phyloP scores from a whole-genome alignment of 35 echinoderm and acorn worm genomes.

The Anneissia japonica region DNA sequence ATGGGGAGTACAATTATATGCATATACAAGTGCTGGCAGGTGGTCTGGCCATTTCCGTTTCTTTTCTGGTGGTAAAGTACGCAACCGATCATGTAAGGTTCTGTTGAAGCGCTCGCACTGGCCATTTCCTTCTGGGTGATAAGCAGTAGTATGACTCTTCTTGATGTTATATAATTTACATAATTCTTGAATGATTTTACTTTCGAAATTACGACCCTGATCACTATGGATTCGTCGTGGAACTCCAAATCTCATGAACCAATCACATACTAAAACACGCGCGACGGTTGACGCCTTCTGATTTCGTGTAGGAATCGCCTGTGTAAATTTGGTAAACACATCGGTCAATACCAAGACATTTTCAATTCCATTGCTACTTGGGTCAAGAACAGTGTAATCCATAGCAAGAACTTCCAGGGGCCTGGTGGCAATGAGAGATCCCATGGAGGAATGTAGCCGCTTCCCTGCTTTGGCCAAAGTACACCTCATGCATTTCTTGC shows the following conservation, averaged over 20 bases:
- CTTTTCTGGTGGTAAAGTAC: conserved; percentile 19
- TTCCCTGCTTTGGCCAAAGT: conserved; percentile 28
- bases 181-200: too few relatives aligned
- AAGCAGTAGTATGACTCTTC: conserved; percentile 32
- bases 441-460: conserved; percentile 32
- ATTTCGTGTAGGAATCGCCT: conserved; percentile 36
- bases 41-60: conserved; percentile 54
- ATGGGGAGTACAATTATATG: conserved; percentile 60
- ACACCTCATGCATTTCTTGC: conserved; percentile 32
- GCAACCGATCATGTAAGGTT: conserved; percentile 20
- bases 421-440: conserved; percentile 28
- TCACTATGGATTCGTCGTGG: conserved; percentile 59
- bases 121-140: conserved; percentile 52
- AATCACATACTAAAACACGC: conserved; percentile 37
- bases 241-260: conserved; percentile 63
- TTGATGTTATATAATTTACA: neutral
- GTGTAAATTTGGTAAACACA: conserved; percentile 52
- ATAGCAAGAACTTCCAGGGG: conserved; percentile 51
- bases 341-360: conserved; percentile 72
- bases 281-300: conserved; percentile 64
- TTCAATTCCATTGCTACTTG: conserved; percentile 30
- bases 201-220: conserved; percentile 62
- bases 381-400: conserved; percentile 54
- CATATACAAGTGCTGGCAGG: conserved; percentile 57
- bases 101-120: conserved; percentile 57